Conservation (phyloP, 1,140 invertebrate genomes). For the Parasteatoda tepidariorum region DNA sequence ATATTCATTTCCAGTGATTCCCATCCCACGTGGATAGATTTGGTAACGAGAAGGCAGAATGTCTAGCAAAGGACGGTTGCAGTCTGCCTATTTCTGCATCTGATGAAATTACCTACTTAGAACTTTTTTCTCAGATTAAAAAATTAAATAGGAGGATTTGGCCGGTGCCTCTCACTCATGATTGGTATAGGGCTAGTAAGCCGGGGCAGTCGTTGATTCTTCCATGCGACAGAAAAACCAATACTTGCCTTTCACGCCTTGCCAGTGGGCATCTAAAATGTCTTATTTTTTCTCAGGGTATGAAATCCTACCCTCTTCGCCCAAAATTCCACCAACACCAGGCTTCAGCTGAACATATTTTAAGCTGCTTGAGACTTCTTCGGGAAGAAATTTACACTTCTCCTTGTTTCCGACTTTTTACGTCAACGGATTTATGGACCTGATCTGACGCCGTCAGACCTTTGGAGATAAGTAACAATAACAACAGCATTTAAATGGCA, state of each 20-base stretch:
- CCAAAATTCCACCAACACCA: neutral
- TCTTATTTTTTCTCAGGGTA: neutral
- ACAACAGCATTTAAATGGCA: no score
- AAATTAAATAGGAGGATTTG: neutral
- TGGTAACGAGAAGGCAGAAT: no score
- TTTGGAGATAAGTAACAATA: no score
- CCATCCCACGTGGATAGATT: neutral
- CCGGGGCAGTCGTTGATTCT: neutral
- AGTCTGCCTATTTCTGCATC: neutral
- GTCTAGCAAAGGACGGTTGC: no score
- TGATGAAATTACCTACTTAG: neutral
- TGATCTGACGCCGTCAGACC: no score
- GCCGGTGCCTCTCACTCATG: neutral
- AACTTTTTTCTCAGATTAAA: no score
- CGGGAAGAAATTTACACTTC: no score
- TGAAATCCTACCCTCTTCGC: slow-evolving; percentile 10
- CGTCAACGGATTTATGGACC: no score
- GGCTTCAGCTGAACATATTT: no score
- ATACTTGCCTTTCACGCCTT: neutral
- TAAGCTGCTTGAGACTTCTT: no score
- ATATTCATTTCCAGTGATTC: neutral
- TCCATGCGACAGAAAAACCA: slow-evolving; percentile 6
- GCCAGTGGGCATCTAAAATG: neutral
- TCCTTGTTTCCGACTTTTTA: no score
- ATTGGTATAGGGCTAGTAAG: neutral